Conservation (phyloP, 2,797 vertebrate genomes). For the Muraenolepis orangiensis region DNA sequence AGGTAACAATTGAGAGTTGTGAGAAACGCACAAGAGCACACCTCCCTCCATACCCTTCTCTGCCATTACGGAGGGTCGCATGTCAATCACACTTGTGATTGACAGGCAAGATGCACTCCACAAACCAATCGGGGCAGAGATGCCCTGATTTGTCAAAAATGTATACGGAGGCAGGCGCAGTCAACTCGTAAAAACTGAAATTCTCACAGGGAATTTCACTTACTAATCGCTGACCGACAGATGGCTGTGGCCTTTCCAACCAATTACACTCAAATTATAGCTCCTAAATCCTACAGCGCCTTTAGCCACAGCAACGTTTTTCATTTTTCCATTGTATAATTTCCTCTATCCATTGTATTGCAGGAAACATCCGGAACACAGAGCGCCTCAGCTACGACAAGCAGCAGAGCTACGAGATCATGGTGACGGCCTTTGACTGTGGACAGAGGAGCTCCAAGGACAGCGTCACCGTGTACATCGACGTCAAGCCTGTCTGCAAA, state of each 20-base stretch:
- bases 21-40: not conserved
- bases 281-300: not conserved
- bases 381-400: conserved; percentile 91
- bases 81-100: not conserved
- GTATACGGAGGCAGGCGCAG: not conserved
- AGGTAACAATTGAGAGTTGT: not conserved
- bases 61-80: not conserved
- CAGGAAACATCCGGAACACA: conserved; percentile 96
- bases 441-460: conserved; percentile 89
- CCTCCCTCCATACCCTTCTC: not conserved
- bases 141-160: no score
- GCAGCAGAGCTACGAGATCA: conserved; percentile 87
- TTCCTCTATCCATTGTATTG: conserved; percentile 6
- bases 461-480: conserved; percentile 85
- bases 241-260: conserved; percentile 13
- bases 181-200: not conserved
- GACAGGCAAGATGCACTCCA: no score
- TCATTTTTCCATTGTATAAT: no score
- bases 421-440: conserved; percentile 94
- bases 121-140: not conserved
- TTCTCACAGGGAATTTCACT: not conserved
- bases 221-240: not conserved
- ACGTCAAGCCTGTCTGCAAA: conserved; percentile 94
- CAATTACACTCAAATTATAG: not conserved
- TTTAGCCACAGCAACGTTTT: not conserved